Evolutionary conservation across 2,113 vertebrate genomes (phyloP), one percentile per base, ranked within the genome.

Genomic region (Gobio gobio): DNA sequence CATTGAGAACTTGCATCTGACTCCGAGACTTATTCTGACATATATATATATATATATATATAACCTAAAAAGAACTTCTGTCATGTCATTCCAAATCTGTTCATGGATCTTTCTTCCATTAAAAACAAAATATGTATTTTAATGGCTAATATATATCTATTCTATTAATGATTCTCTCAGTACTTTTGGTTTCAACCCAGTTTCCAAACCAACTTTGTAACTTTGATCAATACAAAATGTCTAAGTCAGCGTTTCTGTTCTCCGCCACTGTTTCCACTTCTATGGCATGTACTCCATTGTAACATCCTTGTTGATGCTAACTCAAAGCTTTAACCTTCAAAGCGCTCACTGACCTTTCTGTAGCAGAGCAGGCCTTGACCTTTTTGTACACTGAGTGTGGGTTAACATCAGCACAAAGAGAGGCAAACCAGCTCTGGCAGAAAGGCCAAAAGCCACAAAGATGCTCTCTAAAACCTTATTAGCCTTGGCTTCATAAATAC

Each of bases 291-390:
- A 61, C 29, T 26, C 16, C 54, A 10, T 40, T 58, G 64, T 64
- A 63, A 79, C 58, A 56, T 75, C 74, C 16, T 36, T 22, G 79
- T 29, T 87, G 72, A 63, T 82, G 72, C 85, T 64, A n/a, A 70
- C 61, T 85, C 78, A 85, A 87, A 87, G 82, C 77, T 18, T 68
- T 59, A 51, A 76, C 83, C 83, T 82, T 85, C 79, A 85, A 85
- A 54, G 73, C 45, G 73, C 83, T 82, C 40, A 54, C 78, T 85
- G 86, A 87, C 83, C 86, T 85, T 87, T 87, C 51, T 51, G 7
- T 51, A 73, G 54, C 54, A 78, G 51, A 20, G 56, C 83, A 82
- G 73, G 73, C 51, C 86, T 82, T 72, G 83, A 85, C 73, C 83
- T 87, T 87, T 87, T 54, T 10, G 22, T 70, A 68, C 72, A 76